Evolutionary conservation across 2,888 invertebrate genomes (phyloP).

Genomic region (Tetranychus truncatus): DNA sequence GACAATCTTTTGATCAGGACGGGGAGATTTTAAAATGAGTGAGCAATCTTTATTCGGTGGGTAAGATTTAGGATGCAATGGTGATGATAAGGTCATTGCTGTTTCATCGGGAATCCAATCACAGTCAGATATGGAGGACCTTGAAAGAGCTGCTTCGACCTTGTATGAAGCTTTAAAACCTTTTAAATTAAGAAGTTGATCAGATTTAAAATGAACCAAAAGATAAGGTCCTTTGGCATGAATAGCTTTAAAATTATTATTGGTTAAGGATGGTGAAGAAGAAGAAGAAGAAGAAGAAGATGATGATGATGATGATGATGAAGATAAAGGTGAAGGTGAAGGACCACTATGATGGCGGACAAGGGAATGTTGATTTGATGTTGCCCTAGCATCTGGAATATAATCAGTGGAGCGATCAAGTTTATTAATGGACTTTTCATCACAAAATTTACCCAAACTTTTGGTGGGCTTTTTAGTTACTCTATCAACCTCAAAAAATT

Average conservation of each 20-base stretch:
- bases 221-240: slow-evolving; percentile 17
- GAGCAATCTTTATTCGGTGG: slow-evolving; percentile 24
- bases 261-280: background rate
- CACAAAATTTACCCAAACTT: slow-evolving; percentile 22
- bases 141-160: slow-evolving; percentile 1
- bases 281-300: background rate
- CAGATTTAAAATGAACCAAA: slow-evolving; percentile 27
- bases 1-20: slow-evolving; percentile 21
- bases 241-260: background rate
- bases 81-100: slow-evolving; percentile 27
- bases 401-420: slow-evolving; percentile 4
- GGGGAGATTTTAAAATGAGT: slow-evolving; percentile 24
- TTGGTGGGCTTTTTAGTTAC: slow-evolving; percentile 14
- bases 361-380: background rate
- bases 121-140: slow-evolving; percentile 20
- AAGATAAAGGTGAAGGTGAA: background rate
- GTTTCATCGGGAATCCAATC: slow-evolving; percentile 24
- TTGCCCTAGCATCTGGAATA: background rate
- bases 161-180: slow-evolving; percentile 25
- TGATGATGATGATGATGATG: background rate
- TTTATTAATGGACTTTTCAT: background rate
- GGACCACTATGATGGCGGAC: background rate
- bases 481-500: slow-evolving; percentile 25
- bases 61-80: slow-evolving; percentile 27
- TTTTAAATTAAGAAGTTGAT: slow-evolving; percentile 24